A percentile compares a stretch with the other conserved stretches of the same genome.
Conservation (phyloP, 2,888 invertebrate species). For the Theretra japonica region DNA sequence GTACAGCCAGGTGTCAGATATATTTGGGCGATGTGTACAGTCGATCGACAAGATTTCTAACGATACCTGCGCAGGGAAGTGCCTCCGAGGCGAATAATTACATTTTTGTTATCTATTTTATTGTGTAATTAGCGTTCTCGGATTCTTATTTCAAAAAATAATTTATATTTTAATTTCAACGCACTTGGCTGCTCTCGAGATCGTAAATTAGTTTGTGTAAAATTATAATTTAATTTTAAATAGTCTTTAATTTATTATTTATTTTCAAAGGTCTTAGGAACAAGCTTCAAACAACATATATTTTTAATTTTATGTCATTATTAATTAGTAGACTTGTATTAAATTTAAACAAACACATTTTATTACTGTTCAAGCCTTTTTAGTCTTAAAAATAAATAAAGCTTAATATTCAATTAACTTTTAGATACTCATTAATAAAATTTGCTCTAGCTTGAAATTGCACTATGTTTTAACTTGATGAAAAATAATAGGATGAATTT, state of each 20-base stretch:
- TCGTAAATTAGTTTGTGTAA: background rate
- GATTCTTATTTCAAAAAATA: constrained; percentile 15
- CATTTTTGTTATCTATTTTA: constrained; percentile 60
- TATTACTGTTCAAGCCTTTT: background rate
- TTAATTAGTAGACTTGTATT: too few relatives aligned
- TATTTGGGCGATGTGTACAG: constrained; percentile 63
- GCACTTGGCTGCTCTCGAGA: background rate
- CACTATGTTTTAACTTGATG: background rate
- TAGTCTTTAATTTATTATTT: background rate
- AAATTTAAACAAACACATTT: too few relatives aligned
- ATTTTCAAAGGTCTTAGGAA: too few relatives aligned
- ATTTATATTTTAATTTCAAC: background rate
- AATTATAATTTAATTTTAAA: background rate
- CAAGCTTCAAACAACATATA: too few relatives aligned
- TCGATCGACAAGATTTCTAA: constrained; percentile 66
- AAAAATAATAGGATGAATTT: too few relatives aligned
- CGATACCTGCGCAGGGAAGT: constrained; percentile 56
- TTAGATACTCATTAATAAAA: background rate
- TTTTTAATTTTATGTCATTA: too few relatives aligned
- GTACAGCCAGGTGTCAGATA: constrained; percentile 44
- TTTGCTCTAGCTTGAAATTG: background rate
- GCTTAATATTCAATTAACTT: background rate
- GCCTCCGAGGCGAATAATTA: constrained; percentile 64
- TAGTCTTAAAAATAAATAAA: background rate
- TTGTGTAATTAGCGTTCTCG: constrained; percentile 31